A percentile compares a stretch with the other conserved stretches of the same genome.
Evolutionary conservation across 2,113 vertebrate genomes (phyloP).

Genomic region (Podiceps cristatus): DNA sequence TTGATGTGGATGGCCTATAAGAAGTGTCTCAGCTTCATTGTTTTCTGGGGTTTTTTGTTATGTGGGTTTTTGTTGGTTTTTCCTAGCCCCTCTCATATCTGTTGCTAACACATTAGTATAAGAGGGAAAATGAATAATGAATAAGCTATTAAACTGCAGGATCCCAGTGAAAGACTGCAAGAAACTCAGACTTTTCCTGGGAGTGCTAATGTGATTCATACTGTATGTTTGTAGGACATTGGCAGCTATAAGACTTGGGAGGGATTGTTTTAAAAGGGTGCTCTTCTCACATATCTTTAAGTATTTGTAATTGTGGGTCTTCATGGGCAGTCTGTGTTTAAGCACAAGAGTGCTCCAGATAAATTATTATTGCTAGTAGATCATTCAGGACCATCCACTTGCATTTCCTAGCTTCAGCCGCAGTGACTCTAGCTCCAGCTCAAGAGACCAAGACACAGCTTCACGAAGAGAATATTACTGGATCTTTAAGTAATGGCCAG

Average conservation of each 20-base stretch:
- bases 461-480: not conserved
- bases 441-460: not conserved
- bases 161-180: not conserved
- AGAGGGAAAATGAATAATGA: not conserved
- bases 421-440: not conserved
- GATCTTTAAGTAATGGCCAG: not conserved
- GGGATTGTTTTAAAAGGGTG: not conserved
- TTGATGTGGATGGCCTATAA: not conserved
- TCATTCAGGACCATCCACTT: not conserved
- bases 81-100: not conserved
- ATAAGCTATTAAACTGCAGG: not conserved
- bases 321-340: not conserved
- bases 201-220: not conserved
- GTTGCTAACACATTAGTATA: not conserved
- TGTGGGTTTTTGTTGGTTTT: not conserved
- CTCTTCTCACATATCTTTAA: not conserved
- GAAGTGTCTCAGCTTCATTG: not conserved
- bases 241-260: not conserved
- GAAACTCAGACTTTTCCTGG: not conserved
- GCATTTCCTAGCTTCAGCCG: not conserved
- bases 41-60: not conserved
- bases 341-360: not conserved
- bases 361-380: not conserved
- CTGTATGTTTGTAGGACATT: not conserved
- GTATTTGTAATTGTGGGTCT: not conserved